A percentile compares a stretch with the other conserved stretches of the same genome.
phyloP scores from a whole-genome alignment of 2,888 invertebrate species.

The Callyntrura sp. region DNA sequence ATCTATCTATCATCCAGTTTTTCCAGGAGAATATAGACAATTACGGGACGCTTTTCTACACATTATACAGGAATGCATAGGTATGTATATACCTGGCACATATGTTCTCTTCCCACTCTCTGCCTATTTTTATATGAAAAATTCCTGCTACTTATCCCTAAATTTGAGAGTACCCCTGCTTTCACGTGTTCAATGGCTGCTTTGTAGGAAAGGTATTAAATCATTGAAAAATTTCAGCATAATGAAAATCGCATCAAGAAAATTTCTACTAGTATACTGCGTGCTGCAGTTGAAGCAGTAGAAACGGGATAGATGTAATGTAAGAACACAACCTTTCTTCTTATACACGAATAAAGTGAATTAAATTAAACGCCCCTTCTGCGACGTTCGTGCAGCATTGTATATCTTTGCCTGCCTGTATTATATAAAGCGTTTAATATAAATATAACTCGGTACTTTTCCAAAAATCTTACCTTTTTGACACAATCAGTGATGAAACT shows the following conservation, averaged over 20 bases:
- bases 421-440: too few species aligned
- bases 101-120: background rate
- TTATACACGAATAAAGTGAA: too few species aligned
- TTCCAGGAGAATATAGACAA: conserved; percentile 40
- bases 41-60: conserved; percentile 5
- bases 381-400: too few species aligned
- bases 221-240: conserved; percentile 73
- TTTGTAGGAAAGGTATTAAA: conserved; percentile 73
- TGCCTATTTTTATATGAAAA: background rate
- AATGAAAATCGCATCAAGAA: conserved; percentile 75
- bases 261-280: too few species aligned
- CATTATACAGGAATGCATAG: background rate
- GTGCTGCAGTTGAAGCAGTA: too few species aligned
- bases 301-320: too few species aligned
- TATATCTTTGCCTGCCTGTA: too few species aligned
- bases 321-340: too few species aligned
- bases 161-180: background rate
- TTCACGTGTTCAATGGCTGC: background rate
- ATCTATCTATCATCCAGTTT: background rate
- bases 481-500: too few species aligned
- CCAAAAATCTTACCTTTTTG: too few species aligned
- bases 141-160: background rate
- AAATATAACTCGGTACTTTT: too few species aligned
- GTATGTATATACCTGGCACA: background rate
- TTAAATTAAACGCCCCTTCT: too few species aligned